Base-by-base conservation (phyloP, 2,888 invertebrate genomes). In the Platycnemis pennipes region DNA sequence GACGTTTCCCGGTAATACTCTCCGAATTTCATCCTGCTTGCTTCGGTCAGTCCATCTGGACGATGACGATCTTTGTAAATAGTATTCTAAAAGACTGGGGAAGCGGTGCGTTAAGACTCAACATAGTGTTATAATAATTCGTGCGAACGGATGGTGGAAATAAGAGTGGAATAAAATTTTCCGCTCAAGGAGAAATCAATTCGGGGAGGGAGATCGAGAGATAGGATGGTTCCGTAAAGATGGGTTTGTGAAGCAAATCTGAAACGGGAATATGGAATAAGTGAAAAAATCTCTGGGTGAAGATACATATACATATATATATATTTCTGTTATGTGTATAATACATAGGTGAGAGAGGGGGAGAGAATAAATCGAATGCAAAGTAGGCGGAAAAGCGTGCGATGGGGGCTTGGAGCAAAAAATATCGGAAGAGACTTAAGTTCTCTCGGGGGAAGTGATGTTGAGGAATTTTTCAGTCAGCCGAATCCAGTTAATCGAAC, bases 211-310 rank as follows among this genome's bases (percentile, higher is more conserved):
- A 77, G 69, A 77, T 77, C 22, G 87, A 45, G 87, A 26, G 22
- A 87, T 44, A 46, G 87, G 37, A 45, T 45, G 26, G 87, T 26
- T 87, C 2, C 13, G 87, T 87, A 87, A 87, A 44, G 87, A 87
- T 87, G 45, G 87, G 44, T 87, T 87, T 87, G 87, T 45, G 87
- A 87, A 87, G 87, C 87, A 87, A 87, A 87, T 87, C 87, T 22
- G 87, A 87, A 87, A 87, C 26, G 87, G 26, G 45, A 8, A 87
- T 77, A 31, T 11, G 37, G 69, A 77, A 77, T 77, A 77, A 77
- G 69, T 77, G 37, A n/a, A 77, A 63, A 77, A 77, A 77, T 4
- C 1, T 31, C 31, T 31, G 8, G 8, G 69, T 63, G 63, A 26
- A 63, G 8, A 37, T 37, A 77, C 31, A 77, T 77, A 22, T 77